These are phyloP conservation scores for Clistopyga incitator DNA, from an alignment of 2,888 invertebrate genomes.

Conservation along the genomic window DNA sequence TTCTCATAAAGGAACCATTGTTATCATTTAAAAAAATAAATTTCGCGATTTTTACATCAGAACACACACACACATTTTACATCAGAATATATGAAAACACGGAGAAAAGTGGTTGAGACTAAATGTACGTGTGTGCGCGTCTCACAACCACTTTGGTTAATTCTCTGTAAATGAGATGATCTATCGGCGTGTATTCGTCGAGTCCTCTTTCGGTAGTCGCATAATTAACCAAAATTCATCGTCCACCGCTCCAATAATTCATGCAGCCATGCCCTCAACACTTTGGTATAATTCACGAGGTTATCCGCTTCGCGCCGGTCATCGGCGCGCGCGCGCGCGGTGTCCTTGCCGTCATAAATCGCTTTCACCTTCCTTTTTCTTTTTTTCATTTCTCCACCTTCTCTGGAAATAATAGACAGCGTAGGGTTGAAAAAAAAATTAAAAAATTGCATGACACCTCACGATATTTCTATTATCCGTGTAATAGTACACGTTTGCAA, in stretches of 20 bases:
- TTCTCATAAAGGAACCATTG: too few species aligned
- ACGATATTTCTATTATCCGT: too few species aligned
- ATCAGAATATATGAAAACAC: too few species aligned
- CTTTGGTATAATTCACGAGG: slow-evolving; percentile 34
- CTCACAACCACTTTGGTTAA: neutral
- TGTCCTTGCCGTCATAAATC: slow-evolving; percentile 36
- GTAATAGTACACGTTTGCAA: too few species aligned
- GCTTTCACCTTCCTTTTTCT: neutral
- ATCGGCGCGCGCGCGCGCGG: neutral
- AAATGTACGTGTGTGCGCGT: too few species aligned
- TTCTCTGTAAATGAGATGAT: neutral
- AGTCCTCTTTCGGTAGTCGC: slow-evolving; percentile 22
- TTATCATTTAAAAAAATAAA: too few species aligned
- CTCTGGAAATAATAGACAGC: too few species aligned
- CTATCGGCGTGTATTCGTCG: neutral
- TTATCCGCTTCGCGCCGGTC: slow-evolving; percentile 32
- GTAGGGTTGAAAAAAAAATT: neutral
- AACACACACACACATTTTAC: too few species aligned
- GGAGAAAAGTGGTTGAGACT: too few species aligned
- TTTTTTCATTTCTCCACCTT: neutral
- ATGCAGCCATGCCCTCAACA: slow-evolving; percentile 18
- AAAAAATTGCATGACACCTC: too few species aligned
- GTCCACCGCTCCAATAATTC: slow-evolving; percentile 36
- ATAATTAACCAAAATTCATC: slow-evolving; percentile 49
- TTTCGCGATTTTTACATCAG: too few species aligned